Base-by-base conservation (phyloP, 2,113 vertebrate species). In the Syngnathoides biaculeatus region DNA sequence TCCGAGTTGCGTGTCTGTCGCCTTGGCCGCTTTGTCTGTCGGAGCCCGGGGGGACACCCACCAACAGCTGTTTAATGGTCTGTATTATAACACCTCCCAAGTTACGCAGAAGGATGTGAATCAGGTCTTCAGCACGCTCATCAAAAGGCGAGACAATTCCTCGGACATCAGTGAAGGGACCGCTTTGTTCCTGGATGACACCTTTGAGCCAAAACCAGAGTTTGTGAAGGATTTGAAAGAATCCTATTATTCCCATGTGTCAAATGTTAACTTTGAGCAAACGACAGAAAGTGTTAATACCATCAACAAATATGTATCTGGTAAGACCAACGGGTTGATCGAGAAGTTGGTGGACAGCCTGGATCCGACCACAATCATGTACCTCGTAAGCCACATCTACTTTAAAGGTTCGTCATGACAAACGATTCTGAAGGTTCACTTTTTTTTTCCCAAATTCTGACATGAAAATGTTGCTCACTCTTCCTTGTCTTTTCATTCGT, bases 361-460 rank as follows among this genome's bases (percentile, higher is more conserved):
- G 73, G 74, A 84, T 58, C 12, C 58, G 10, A 24, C 0, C n/a
- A 89, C 84, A 1, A 15, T 88, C 61, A 90, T 92, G 90, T 86
- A 85, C 72, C 89, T 94, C 38, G 48, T 89, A 65, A 89, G 86
- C 53, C 92, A 88, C 75, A 87, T 92, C 65, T 92, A 92, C 80
- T 92, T 86, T 64, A 92, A 91, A 87, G 89, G 91, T 93, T 85
- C 15, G 6, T 22, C 5, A 47, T 15, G 45, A 53, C 13, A 53
- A 8, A 14, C 6, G 39, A 20, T 47, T 47, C 42, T 48, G 24
- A 26, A 64, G 22, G 5, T 24, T 39, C 2, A 22, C 5, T 43
- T 9, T 12, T 27, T 64, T 24, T 12, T 27, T 64, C 15, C 11
- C 52, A 3, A 24, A 12, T 24, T 53, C 52, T 26, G 52, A 24